These are phyloP conservation scores for Crypturellus undulatus DNA, from an alignment of 2,113 vertebrate species.

Conservation along the genomic window DNA sequence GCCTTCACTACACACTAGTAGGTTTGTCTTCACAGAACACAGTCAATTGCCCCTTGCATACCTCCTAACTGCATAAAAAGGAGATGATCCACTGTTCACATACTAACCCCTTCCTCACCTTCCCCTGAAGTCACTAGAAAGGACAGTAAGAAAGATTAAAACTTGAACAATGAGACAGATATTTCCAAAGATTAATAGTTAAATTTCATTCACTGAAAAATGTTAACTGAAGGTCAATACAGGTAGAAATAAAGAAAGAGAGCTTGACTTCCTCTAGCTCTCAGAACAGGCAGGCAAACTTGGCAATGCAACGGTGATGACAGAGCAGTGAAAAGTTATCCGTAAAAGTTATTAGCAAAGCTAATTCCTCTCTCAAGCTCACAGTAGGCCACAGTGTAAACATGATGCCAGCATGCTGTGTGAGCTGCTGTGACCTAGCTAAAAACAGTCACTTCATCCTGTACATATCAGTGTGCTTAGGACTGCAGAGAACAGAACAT, in stretches of 20 bases:
- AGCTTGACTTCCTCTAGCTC: not conserved
- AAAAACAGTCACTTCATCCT: not conserved
- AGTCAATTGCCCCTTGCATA: constrained; percentile 21
- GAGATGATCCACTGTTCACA: not conserved
- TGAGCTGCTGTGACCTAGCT: not conserved
- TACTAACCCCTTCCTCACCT: not conserved
- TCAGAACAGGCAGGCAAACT: not conserved
- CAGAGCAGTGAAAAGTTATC: not conserved
- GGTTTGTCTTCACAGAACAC: constrained; percentile 40
- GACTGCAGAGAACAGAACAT: not conserved
- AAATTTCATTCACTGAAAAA: constrained; percentile 3
- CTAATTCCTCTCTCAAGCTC: not conserved
- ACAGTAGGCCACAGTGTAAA: not conserved
- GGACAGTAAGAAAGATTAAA: constrained; percentile 41
- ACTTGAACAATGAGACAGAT: not conserved
- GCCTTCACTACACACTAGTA: constrained; percentile 41
- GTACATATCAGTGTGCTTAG: not conserved
- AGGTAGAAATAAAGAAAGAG: not conserved
- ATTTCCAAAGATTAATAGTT: not conserved
- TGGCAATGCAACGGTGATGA: not conserved
- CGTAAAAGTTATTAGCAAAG: not conserved
- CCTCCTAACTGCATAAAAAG: not conserved
- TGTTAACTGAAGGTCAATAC: not conserved
- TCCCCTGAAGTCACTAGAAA: constrained; percentile 25
- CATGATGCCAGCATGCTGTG: not conserved